phyloP scores from a whole-genome alignment of 2,113 vertebrate species.

The Pithys albifrons region DNA sequence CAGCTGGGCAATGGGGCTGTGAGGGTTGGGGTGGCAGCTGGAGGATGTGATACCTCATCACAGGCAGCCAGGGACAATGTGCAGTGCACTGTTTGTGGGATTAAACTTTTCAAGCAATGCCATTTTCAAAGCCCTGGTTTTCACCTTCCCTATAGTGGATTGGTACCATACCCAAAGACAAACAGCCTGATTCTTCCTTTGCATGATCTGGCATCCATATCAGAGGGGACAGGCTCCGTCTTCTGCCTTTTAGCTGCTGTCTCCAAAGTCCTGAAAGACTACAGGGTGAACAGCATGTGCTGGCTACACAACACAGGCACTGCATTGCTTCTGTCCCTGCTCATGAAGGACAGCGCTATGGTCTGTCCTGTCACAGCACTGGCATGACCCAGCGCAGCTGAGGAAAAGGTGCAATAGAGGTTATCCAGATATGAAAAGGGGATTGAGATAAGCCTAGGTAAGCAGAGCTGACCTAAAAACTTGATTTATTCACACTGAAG shows the following conservation, averaged over 20 bases:
- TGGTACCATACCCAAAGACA: background rate
- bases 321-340: background rate
- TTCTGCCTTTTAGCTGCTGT: background rate
- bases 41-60: background rate
- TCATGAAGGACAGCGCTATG: background rate
- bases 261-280: background rate
- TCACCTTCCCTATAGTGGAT: background rate
- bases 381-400: background rate
- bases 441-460: slow-evolving; percentile 34
- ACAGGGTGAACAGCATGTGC: background rate
- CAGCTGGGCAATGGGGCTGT: fast-evolving
- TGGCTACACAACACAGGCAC: background rate
- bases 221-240: background rate
- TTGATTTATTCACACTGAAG: slow-evolving; percentile 46
- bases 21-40: background rate
- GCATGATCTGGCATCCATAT: background rate
- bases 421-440: slow-evolving; percentile 20
- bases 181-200: background rate
- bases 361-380: background rate
- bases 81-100: background rate
- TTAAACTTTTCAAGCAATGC: background rate
- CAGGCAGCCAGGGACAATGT: background rate
- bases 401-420: slow-evolving; percentile 6
- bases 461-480: slow-evolving; percentile 57
- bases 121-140: background rate